Conservation (phyloP, 2,888 invertebrate genomes). For the Polydrusus cervinus region DNA sequence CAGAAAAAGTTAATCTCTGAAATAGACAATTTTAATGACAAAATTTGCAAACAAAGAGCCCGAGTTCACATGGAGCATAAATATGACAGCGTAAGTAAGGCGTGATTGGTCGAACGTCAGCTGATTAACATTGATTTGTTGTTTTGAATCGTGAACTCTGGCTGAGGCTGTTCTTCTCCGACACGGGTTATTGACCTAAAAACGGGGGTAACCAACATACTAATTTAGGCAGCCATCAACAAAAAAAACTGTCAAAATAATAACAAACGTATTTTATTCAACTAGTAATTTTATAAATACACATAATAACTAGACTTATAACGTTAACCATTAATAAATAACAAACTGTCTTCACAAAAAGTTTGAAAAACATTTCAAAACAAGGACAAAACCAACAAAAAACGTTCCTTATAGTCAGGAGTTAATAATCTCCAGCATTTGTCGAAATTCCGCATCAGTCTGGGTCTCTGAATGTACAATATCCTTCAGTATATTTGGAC, state of each 20-base stretch:
- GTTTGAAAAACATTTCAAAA: slow-evolving; percentile 2
- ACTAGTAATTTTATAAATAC: not conserved
- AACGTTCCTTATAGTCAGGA: slow-evolving; percentile 67
- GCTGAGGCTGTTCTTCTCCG: no score
- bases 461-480: slow-evolving; percentile 74
- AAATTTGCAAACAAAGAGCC: no score
- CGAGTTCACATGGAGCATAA: no score
- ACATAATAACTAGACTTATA: not conserved
- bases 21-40: no score
- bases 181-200: no score
- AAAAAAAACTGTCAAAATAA: not conserved
- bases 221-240: no score
- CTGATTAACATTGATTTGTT: no score
- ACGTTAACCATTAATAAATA: slow-evolving; percentile 4
- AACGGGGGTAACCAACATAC: no score
- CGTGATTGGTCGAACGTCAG: no score
- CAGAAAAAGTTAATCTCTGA: no score
- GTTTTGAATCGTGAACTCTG: no score
- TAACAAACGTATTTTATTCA: not conserved
- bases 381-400: slow-evolving; percentile 39
- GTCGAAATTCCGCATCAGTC: slow-evolving; percentile 71
- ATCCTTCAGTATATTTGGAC: slow-evolving; percentile 60
- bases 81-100: no score
- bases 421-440: slow-evolving; percentile 69
- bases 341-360: not conserved